Evolutionary conservation across 2,888 invertebrate species (phyloP).

Genomic region (Thecophora atra): DNA sequence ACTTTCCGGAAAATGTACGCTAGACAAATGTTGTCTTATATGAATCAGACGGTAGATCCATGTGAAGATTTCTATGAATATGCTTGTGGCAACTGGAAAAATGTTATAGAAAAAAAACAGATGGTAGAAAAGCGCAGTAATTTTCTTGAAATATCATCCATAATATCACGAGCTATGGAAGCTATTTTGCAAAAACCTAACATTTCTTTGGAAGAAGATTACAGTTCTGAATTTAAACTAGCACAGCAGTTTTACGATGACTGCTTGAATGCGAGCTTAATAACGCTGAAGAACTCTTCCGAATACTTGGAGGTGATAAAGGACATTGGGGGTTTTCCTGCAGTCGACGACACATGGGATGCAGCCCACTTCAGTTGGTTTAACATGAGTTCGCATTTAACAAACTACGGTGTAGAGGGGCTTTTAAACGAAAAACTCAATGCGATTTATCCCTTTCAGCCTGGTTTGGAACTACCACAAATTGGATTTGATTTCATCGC

Average conservation of each 20-base stretch:
- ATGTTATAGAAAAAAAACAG: conserved; percentile 49
- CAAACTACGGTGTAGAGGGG: conserved; percentile 51
- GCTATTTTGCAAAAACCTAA: conserved; percentile 43
- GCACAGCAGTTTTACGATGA: conserved; percentile 54
- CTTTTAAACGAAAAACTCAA: conserved; percentile 52
- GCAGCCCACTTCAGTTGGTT: conserved; percentile 58
- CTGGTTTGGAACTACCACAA: conserved; percentile 57
- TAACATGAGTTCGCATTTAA: conserved; percentile 60
- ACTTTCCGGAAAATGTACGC: conserved; percentile 51
- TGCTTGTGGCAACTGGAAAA: conserved; percentile 60
- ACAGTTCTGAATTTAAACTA: conserved; percentile 50
- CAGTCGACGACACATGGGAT: conserved; percentile 53
- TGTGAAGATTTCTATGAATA: conserved; percentile 62
- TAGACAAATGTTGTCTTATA: conserved; percentile 53
- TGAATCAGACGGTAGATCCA: conserved; percentile 56
- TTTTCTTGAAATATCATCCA: conserved; percentile 54
- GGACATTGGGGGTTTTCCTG: conserved; percentile 61
- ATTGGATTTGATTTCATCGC: conserved; percentile 58
- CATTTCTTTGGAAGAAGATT: not conserved
- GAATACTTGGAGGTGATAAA: conserved; percentile 56
- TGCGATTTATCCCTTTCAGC: conserved; percentile 54
- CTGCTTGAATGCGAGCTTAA: conserved; percentile 53
- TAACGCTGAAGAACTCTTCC: conserved; percentile 51
- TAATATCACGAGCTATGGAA: conserved; percentile 48
- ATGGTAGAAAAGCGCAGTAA: conserved; percentile 52